Evolutionary conservation across 2,113 vertebrate species (phyloP).

Genomic region (Triplophysa siluroides): DNA sequence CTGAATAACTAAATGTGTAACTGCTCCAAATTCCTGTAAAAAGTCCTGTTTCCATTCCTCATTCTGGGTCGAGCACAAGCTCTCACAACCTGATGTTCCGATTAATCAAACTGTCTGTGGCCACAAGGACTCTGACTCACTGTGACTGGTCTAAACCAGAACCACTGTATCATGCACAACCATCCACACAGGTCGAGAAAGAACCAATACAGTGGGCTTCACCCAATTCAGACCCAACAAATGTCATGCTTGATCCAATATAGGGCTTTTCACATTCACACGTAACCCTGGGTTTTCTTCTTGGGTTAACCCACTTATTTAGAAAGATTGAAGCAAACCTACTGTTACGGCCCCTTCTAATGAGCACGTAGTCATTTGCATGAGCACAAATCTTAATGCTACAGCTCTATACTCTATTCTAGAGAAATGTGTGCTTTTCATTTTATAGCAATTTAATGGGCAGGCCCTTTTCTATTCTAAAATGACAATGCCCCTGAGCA

Average conservation of each 20-base stretch:
- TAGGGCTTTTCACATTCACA: not conserved
- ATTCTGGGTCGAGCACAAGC: constrained; percentile 35
- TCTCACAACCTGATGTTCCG: constrained; percentile 30
- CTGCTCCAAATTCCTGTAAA: not conserved
- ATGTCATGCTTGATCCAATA: not conserved
- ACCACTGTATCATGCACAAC: constrained; percentile 63
- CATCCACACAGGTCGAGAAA: constrained; percentile 30
- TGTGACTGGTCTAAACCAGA: constrained; percentile 55
- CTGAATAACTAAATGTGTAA: not conserved
- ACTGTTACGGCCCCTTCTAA: too few relatives aligned
- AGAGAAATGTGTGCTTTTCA: too few relatives aligned
- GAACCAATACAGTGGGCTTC: constrained; percentile 26
- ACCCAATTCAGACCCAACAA: not conserved
- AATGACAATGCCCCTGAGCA: too few relatives aligned
- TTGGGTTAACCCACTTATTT: too few relatives aligned
- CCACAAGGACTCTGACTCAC: constrained; percentile 53
- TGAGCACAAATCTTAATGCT: too few relatives aligned
- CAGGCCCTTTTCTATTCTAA: too few relatives aligned
- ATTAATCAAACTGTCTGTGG: constrained; percentile 21
- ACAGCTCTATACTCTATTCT: too few relatives aligned
- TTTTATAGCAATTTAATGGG: too few relatives aligned
- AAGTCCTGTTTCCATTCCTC: not conserved
- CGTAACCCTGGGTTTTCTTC: too few relatives aligned
- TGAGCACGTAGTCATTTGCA: too few relatives aligned
- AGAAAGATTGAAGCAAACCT: too few relatives aligned